These are phyloP conservation scores for Malacoctenus gilli DNA, from an alignment of 2,797 vertebrate species.

Conservation along the genomic window DNA sequence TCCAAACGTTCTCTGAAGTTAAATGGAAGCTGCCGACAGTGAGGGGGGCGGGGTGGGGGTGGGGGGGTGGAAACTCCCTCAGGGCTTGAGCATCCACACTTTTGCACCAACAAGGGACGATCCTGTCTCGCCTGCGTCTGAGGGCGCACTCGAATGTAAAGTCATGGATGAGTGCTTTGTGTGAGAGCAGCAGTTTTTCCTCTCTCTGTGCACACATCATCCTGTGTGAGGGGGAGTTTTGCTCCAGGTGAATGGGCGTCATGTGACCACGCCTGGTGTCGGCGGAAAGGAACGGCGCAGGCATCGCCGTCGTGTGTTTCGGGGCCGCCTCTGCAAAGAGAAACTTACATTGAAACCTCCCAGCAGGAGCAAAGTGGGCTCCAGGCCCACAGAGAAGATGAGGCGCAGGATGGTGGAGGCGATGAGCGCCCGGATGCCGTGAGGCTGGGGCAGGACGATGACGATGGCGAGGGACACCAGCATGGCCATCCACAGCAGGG, in stretches of 20 bases:
- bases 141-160: neutral
- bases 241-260: neutral
- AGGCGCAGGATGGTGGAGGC: conserved; percentile 96
- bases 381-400: conserved; percentile 95
- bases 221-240: neutral
- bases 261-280: neutral
- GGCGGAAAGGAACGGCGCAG: no score
- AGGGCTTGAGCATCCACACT: neutral
- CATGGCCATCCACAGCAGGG: conserved; percentile 95
- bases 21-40: no score
- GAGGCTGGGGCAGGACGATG: conserved; percentile 93
- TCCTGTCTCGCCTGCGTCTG: conserved; percentile 10
- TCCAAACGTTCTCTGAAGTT: no score
- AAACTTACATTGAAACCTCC: conserved; percentile 94
- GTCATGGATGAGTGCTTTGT: neutral
- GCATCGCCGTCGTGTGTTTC: no score
- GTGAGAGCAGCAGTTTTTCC: neutral
- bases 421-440: conserved; percentile 94
- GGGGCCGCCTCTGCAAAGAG: no score
- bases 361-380: conserved; percentile 93
- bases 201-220: neutral
- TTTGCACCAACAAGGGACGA: conserved; percentile 10
- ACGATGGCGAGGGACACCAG: conserved; percentile 95
- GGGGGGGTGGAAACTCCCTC: neutral
- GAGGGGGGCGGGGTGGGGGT: no score